phyloP scores from a whole-genome alignment of 92 coral and sea anemone species.

The Palythoa caribaeorum region DNA sequence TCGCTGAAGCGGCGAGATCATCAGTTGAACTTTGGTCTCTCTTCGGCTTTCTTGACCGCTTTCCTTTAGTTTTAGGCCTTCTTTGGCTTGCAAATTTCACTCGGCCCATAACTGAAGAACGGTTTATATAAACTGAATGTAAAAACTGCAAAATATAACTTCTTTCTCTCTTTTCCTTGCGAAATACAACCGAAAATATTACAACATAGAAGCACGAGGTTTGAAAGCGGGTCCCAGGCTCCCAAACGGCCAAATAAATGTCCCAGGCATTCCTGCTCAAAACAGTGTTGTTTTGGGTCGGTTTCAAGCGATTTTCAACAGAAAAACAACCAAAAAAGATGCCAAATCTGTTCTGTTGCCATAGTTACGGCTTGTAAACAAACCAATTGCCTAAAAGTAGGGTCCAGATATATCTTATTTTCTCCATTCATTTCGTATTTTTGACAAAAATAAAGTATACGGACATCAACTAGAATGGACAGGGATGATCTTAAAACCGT shows the following conservation, averaged over 20 bases:
- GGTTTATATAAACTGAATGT: not conserved
- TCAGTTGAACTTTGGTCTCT: constrained; percentile 14
- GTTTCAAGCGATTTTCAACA: not conserved
- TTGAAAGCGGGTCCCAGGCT: not conserved
- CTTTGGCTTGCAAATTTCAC: constrained; percentile 42
- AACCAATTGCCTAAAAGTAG: not conserved
- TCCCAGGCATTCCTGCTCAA: not conserved
- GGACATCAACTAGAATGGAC: too few relatives aligned
- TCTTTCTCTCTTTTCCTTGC: too few relatives aligned
- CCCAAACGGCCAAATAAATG: not conserved
- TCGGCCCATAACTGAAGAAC: constrained; percentile 30
- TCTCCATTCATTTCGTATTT: not conserved
- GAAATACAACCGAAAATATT: not conserved
- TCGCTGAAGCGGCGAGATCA: constrained; percentile 48
- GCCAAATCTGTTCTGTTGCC: not conserved
- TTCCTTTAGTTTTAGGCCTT: constrained; percentile 38
- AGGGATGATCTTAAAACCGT: too few relatives aligned
- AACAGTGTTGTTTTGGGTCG: not conserved
- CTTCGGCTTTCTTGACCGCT: constrained; percentile 59
- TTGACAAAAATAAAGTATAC: too few relatives aligned
- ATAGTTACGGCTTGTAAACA: constrained; percentile 10
- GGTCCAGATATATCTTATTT: not conserved
- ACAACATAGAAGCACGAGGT: not conserved
- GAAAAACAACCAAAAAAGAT: constrained; percentile 2
- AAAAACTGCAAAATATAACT: not conserved